Base-by-base conservation (phyloP, 2,113 vertebrate species). In the Mus pahari region DNA sequence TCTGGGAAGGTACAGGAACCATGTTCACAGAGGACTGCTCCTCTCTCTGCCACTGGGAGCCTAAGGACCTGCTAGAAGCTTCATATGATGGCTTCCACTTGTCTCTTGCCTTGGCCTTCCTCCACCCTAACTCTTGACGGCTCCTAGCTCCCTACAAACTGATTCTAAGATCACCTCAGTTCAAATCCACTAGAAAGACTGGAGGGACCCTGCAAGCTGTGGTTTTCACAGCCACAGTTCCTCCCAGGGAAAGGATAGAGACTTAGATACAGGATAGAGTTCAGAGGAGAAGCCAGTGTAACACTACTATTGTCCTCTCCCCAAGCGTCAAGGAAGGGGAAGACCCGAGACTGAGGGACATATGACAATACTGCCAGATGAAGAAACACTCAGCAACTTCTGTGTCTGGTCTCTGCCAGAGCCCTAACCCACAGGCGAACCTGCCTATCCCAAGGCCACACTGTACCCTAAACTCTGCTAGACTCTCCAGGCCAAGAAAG, bases 331-430 rank as follows among this genome's bases (percentile, higher is more conserved):
- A 26, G 48, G 33, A 39, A 5, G 7, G 0, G 12, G 1, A 19
- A 42, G 2, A 16, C 11, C 50, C n/a, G 45, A 20, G 24, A 79
- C 0, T 1, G 0, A 10, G 0, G 0, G 16, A 24, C 1, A 0
- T 4, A 10, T 50, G 70, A 22, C 13, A 20, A 24, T 2, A 13
- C 16, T 17, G 53, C 31, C 42, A 45, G 13, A 19, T 42, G 22
- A 42, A 60, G 53, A 86, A 33, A 31, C 45, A 66, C 89, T 31
- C 9, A 26, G 24, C 14, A 33, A 48, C 64, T 42, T 22, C 11
- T 0, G 26, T 0, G 55, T 55, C 83, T 70, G 53, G 31, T 55
- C 60, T 89, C 64, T n/a, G 14, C 0, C 7, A 4, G 7, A 71
- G 75, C 48, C 53, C 53, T 7, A 50, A 11, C 1, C 20, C 5